phyloP scores from a whole-genome alignment of 2,113 vertebrate species.

The Austrofundulus limnaeus region DNA sequence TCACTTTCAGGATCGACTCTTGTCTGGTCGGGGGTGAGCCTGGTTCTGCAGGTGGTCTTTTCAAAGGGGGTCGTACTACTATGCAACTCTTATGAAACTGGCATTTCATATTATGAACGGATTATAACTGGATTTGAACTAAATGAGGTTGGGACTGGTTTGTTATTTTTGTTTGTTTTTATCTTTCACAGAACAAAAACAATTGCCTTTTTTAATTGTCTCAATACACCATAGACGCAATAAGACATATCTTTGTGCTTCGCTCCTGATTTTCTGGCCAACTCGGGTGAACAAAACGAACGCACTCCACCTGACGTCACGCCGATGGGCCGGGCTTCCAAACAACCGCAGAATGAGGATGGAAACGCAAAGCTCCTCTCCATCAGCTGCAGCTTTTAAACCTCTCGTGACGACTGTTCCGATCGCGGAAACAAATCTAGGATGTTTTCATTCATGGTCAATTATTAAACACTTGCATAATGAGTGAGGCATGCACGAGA shows the following conservation, averaged over 20 bases:
- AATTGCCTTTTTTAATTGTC: too few relatives aligned
- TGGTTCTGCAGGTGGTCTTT: too few relatives aligned
- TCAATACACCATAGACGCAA: too few relatives aligned
- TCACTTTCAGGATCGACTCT: too few relatives aligned
- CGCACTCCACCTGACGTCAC: slow-evolving; percentile 41
- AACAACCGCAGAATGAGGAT: slow-evolving; percentile 21
- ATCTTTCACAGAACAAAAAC: too few relatives aligned
- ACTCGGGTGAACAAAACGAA: slow-evolving; percentile 27
- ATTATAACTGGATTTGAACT: too few relatives aligned
- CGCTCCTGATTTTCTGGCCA: background rate
- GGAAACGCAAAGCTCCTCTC: slow-evolving; percentile 35
- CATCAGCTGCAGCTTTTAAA: background rate
- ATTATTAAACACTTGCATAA: background rate
- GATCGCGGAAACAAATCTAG: background rate
- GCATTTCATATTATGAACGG: too few relatives aligned
- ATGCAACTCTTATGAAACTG: too few relatives aligned
- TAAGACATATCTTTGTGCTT: background rate
- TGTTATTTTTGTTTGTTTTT: too few relatives aligned
- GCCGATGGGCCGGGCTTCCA: slow-evolving; percentile 26
- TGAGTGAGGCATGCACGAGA: slow-evolving; percentile 13
- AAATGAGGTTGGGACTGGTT: too few relatives aligned
- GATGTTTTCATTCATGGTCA: background rate
- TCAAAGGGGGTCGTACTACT: too few relatives aligned
- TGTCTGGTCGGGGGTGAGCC: too few relatives aligned
- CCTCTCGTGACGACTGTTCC: background rate